Conservation (phyloP, 2,797 vertebrate species). For the Peromyscus melanophrys region DNA sequence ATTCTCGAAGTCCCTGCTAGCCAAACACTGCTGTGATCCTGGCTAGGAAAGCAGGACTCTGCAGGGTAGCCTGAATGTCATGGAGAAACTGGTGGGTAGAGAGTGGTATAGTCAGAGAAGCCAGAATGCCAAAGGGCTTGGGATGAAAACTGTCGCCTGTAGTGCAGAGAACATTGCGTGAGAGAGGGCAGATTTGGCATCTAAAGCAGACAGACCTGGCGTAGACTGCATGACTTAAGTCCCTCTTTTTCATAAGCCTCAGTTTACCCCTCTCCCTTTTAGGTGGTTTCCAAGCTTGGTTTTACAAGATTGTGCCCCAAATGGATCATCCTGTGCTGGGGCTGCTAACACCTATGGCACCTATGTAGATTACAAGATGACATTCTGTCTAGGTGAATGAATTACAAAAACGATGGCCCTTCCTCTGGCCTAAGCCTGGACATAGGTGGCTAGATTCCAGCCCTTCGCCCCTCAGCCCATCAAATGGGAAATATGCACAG, state of each 20-base stretch:
- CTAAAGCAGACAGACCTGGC: neutral
- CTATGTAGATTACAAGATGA: neutral
- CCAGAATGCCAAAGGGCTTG: neutral
- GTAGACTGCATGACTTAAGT: neutral
- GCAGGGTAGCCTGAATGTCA: neutral
- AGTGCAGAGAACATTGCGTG: neutral
- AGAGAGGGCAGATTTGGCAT: neutral
- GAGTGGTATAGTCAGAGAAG: neutral
- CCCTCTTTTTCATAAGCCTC: neutral
- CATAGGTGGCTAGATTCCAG: neutral
- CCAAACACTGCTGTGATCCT: slow-evolving; percentile 16
- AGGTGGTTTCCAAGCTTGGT: slow-evolving; percentile 25
- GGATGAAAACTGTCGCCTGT: neutral
- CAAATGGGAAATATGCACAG: neutral
- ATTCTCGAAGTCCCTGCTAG: slow-evolving; percentile 35
- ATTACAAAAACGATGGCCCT: neutral
- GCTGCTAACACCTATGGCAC: neutral
- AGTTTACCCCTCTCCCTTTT: neutral
- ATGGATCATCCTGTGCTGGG: neutral
- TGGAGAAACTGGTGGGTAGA: neutral
- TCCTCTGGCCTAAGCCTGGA: slow-evolving; percentile 26
- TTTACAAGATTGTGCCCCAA: neutral
- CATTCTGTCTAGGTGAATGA: neutral
- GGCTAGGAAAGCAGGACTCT: neutral
- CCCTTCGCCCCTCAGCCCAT: neutral